Evolutionary conservation across 2,888 invertebrate species (phyloP), one percentile per base, ranked within the genome.

Genomic region (Plagiodera versicolora): DNA sequence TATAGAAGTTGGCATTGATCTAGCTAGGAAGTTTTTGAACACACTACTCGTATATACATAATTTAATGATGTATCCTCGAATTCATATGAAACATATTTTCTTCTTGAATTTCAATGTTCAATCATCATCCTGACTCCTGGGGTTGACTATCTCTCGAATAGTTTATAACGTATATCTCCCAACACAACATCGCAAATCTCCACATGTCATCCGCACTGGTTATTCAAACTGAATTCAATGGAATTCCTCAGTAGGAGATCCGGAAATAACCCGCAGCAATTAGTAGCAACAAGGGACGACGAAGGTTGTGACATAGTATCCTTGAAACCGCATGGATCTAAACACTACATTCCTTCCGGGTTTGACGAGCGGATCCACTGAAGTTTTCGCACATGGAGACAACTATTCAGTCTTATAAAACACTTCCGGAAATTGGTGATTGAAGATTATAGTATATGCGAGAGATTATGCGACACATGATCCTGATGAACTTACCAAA

Each of bases 361-460:
- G 28, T 28, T 48, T 52, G 56, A 60, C 32, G 56, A 56, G 56
- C 44, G 35, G 48, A 28, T 24, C 18, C 48, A 20, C 30, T 35
- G 54, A 50, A 60, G 60, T 60, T 60, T 56, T 46, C 46, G 30
- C 55, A 30, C 52, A 56, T 17, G 45, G 4, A 28, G 47, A 19
- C 52, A 60, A 60, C 56, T 56, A 60, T 55, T 50, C 55, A 56
- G 56, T 60, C 51, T 48, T 56, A 56, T 60, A 47, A 32, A 60
- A 56, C 54, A 60, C 52, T 52, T 56, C 51, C 49, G 46, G 39
- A 39, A 60, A 50, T 45, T 56, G 51, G 54, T 16, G 51, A 60
- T 32, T 60, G n/a, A 46, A 53, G 53, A 39, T 45, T 28, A 44
- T 39, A 17, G n/a, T n/a, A 51, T 51, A 32, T 51, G 28, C 32